A percentile compares a stretch with the other conserved stretches of the same genome.
phyloP scores from a whole-genome alignment of 2,888 invertebrate species.

The Rhagonycha fulva region DNA sequence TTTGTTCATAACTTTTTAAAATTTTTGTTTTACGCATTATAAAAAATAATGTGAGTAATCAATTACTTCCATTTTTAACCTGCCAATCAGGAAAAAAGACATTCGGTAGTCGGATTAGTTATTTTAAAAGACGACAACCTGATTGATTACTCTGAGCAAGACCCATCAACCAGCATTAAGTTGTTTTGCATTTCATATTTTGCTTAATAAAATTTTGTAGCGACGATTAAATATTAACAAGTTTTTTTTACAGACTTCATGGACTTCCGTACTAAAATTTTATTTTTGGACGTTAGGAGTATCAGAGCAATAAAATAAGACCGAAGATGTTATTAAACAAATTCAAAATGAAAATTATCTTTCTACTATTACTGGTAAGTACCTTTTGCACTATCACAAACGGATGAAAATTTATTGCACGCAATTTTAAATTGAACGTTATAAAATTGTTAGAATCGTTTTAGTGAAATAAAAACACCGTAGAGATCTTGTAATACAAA shows the following conservation, averaged over 20 bases:
- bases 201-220: slow-evolving; percentile 15
- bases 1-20: background rate
- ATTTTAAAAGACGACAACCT: slow-evolving; percentile 25
- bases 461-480: slow-evolving; percentile 2
- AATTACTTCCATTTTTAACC: slow-evolving; percentile 22
- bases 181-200: slow-evolving; percentile 17
- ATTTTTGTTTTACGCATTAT: slow-evolving; percentile 6
- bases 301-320: background rate
- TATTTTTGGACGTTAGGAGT: slow-evolving; percentile 2
- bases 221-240: background rate
- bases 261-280: slow-evolving; percentile 1
- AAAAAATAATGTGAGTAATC: slow-evolving; percentile 7
- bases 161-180: slow-evolving; percentile 19
- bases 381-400: background rate
- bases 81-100: slow-evolving; percentile 25
- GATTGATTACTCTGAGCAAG: slow-evolving; percentile 27
- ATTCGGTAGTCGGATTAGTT: slow-evolving; percentile 26
- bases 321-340: slow-evolving; percentile 3
- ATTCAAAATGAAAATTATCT: slow-evolving; percentile 17
- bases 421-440: background rate
- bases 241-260: background rate
- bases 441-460: background rate
- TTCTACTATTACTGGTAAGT: slow-evolving; percentile 23
- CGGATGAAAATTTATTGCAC: background rate
- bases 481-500: slow-evolving; percentile 2